Evolutionary conservation across 2,797 vertebrate genomes (phyloP), one percentile per base, ranked within the genome.

Genomic region (Vespertilio murinus): DNA sequence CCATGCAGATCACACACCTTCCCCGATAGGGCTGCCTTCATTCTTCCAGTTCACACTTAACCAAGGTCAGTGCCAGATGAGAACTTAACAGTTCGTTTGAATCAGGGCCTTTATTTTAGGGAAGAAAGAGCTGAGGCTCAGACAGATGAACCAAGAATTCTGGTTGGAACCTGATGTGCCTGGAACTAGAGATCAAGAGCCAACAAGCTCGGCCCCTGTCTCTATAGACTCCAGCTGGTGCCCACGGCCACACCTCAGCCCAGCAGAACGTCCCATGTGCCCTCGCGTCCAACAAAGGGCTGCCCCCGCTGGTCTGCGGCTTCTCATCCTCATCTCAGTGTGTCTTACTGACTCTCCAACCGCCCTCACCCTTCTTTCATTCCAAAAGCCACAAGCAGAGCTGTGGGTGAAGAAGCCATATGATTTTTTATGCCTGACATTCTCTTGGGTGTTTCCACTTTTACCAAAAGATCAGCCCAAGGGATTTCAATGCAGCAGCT

Each of bases 1-100:
- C 2, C 3, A 54, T 22, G 33, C 64, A 67, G 69, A 67, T 2
- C 3, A 30, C 28, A 70, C 13, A 7, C n/a, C 64, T 88, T 42
- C 78, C 45, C n/a, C 2, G 6, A 61, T 42, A 85, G n/a, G 82
- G 61, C 54, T 52, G 17, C 69, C 20, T 42, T 67, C 54, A 20
- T 42, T 88, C 42, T 16, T 42, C 52, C 90, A 87, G 42, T 93
- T 87, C 71, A 40, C 8, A 40, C 14, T 86, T 88, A 71, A 71
- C 52, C 47, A 71, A 45, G 75, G 56, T 80, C 52, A 16, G 33
- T n/a, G 45, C 52, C 11, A 2, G 73, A 82, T 47, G 84, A 64
- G 49, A 91, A 79, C 52, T 28, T 22, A 59, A 65, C 0, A 17
- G 70, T 47, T 79, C 38, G 30, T 14, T 40, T 70, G 80, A 83